These are phyloP conservation scores for Heliothis subflexa DNA, from an alignment of 1,140 invertebrate species.

Conservation along the genomic window DNA sequence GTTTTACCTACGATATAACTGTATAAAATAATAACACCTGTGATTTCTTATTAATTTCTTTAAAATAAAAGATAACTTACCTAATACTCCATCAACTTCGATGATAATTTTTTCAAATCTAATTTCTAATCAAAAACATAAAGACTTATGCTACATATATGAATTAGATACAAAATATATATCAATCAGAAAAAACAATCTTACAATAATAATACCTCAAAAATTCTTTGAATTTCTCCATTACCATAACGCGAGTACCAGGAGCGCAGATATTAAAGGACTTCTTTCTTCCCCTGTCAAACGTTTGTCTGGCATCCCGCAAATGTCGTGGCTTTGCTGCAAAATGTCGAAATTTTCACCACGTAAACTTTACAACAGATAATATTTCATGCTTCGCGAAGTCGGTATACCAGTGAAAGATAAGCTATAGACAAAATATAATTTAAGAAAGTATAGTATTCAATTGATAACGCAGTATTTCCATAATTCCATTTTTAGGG, in stretches of 20 bases:
- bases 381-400: constrained; percentile 73
- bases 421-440: neutral
- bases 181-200: no score
- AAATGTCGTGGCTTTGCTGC: constrained; percentile 73
- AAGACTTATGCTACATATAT: no score
- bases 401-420: constrained; percentile 20
- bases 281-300: constrained; percentile 71
- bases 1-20: neutral
- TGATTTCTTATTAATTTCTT: neutral
- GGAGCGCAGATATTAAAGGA: constrained; percentile 64
- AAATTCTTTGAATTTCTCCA: no score
- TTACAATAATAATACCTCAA: no score
- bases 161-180: no score
- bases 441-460: neutral
- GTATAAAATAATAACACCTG: neutral
- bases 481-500: no score
- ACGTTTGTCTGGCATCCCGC: constrained; percentile 71
- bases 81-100: no score
- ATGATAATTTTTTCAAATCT: no score
- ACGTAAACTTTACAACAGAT: constrained; percentile 70
- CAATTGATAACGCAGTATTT: no score
- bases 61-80: no score
- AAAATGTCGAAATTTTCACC: constrained; percentile 63
- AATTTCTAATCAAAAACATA: no score
- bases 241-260: neutral